Evolutionary conservation across 2,888 invertebrate genomes (phyloP), one percentile per base, ranked within the genome.

Genomic region (Saturnia pavonia): DNA sequence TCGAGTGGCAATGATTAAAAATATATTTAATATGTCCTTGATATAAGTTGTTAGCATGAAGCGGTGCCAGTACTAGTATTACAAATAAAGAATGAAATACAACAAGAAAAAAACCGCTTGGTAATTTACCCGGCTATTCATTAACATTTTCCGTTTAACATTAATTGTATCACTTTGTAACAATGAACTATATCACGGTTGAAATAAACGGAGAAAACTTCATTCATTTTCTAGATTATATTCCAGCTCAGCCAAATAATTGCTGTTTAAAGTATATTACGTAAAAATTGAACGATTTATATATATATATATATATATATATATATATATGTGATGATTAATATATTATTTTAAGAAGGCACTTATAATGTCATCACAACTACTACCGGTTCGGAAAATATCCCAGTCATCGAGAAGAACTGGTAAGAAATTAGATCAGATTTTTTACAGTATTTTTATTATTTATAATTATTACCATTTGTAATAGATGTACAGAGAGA

Each of bases 201-300:
- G n/a, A 40, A 34, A 63, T n/a, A 19, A 63, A 63, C 63, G 16
- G 11, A 11, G 54, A 54, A 54, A 22, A 22, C 22, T 22, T 54
- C 22, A 54, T 54, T 54, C n/a, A 54, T 22, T 54, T 22, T n/a
- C 22, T 54, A 54, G 54, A 9, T 48, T 22, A 22, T 54, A 54
- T 22, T 22, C 54, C 54, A 54, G 11, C n/a, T 1, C 9, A 22
- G 54, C 63, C 63, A 63, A 63, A 63, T 34, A 63, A 48, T 48
- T 14, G 34, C 19, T 63, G 22, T 1, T 60, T 27, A 22, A 34
- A 6, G 9, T 22, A 66, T 25, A 45, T 51, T 34, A 48, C 6
- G 22, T 16, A 66, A 66, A 70, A 34, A 54, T 70, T 45, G 51
- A 25, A 40, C 66, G 48, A 51, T 48, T 48, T 19, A n/a, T 16